Evolutionary conservation across 2,888 invertebrate genomes (phyloP).

Genomic region (Cryptocephalus moraei): DNA sequence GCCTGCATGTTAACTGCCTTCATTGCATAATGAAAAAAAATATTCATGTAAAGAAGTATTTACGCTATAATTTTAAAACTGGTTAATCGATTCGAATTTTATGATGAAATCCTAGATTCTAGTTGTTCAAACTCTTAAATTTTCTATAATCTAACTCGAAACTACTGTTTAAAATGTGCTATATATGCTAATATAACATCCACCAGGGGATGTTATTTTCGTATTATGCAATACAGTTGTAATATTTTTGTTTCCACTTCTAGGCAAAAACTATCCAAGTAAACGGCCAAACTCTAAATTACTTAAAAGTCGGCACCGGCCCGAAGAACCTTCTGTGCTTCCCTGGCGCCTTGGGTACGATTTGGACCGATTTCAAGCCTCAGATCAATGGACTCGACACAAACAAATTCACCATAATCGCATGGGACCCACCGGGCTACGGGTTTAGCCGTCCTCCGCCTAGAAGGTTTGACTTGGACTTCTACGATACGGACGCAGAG

Average conservation of each 20-base stretch:
- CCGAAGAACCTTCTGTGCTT: constrained; percentile 54
- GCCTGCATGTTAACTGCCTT: too few relatives aligned
- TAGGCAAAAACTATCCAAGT: constrained; percentile 57
- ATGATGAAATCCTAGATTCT: too few relatives aligned
- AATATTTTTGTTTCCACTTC: constrained; percentile 4
- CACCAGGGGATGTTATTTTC: too few relatives aligned
- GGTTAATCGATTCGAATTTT: too few relatives aligned
- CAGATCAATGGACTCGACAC: constrained; percentile 58
- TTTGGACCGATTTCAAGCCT: constrained; percentile 74
- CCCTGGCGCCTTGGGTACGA: constrained; percentile 73
- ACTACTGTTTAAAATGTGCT: too few relatives aligned
- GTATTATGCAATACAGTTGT: too few relatives aligned
- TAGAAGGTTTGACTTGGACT: constrained; percentile 58
- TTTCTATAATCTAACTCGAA: too few relatives aligned
- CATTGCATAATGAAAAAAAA: too few relatives aligned
- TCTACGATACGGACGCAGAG: constrained; percentile 66
- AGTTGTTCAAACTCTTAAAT: too few relatives aligned
- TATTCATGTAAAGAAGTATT: too few relatives aligned
- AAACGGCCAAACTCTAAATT: constrained; percentile 49
- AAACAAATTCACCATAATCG: constrained; percentile 53
- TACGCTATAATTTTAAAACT: too few relatives aligned
- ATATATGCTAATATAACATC: too few relatives aligned
- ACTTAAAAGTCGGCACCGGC: constrained; percentile 51
- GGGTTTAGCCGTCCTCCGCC: constrained; percentile 73
- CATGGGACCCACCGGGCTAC: constrained; percentile 84